These are phyloP conservation scores for Ictidomys tridecemlineatus DNA, from an alignment of 2,113 vertebrate genomes.

Conservation along the genomic window DNA sequence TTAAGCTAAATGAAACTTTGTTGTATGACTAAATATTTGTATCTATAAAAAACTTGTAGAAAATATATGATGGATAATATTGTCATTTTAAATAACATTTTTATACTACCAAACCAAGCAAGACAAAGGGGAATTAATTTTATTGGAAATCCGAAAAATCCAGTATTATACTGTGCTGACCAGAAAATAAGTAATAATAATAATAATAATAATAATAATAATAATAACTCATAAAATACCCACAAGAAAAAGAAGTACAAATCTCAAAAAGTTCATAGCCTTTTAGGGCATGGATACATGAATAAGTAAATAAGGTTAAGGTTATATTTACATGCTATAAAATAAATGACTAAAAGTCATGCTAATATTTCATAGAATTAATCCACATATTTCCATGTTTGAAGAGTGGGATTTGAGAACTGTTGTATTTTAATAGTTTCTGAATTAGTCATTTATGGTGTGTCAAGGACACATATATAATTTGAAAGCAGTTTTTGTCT, in stretches of 20 bases:
- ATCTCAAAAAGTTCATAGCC: not conserved
- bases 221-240: too few species aligned
- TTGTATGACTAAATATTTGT: not conserved
- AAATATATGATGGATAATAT: not conserved
- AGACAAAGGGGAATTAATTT: not conserved
- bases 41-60: not conserved
- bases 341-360: not conserved
- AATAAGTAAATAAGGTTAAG: not conserved
- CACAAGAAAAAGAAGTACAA: not conserved
- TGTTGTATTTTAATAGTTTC: too few species aligned
- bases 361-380: not conserved
- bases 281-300: not conserved
- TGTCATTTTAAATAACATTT: not conserved
- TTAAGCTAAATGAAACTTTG: not conserved
- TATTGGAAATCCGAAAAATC: not conserved
- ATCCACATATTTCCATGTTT: too few species aligned
- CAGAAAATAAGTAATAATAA: not conserved
- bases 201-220: too few species aligned
- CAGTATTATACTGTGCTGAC: not conserved
- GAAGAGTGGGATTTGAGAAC: too few species aligned
- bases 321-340: not conserved
- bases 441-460: too few species aligned
- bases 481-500: slow-evolving; percentile 23
- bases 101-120: not conserved
- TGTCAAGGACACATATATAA: not conserved